Evolutionary conservation across 2,888 invertebrate genomes (phyloP), one percentile per base, ranked within the genome.

Genomic region (Syritta pipiens): DNA sequence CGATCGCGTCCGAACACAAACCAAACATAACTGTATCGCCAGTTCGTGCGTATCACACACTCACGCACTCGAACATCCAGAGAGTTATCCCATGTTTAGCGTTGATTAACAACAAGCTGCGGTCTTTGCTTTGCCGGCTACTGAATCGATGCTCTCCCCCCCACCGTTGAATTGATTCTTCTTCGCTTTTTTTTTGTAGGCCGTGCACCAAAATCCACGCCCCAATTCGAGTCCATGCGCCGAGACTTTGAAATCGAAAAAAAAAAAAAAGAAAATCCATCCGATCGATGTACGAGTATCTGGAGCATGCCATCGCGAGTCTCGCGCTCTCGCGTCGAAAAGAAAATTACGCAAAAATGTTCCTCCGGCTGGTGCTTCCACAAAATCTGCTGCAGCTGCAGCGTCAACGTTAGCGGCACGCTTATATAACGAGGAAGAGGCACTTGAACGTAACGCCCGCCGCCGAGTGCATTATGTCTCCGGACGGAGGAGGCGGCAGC

Each of bases 301-400:
- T 79, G 46, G 79, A 79, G 79, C 79, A 74, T 74, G 26, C 55
- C 53, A 74, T 68, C 60, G n/a, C n/a, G n/a, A n/a, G n/a, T n/a
- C n/a, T n/a, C n/a, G n/a, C n/a, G n/a, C n/a, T n/a, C n/a, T n/a
- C n/a, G n/a, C 79, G 62, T 79, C 67, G 60, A 42, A 62, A 57
- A 68, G 79, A 79, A 74, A 79, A 79, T 74, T 74, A 79, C 79
- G 79, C 79, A 79, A 79, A 79, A 46, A 28, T 32, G 12, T 48
- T n/a, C n/a, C n/a, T n/a, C n/a, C 20, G 19, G 42, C 20, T 12
- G 10, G 24, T 5, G 24, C 10, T 30, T 30, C 12, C 26, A 22
- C 4, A 35, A 42, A 40, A 12, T 20, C 3, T n/a, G 6, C 35
- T 77, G 49, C 48, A 59, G 37, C 46, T 69, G 48, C 20, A 26